These are phyloP conservation scores for Bathybates hornii DNA, from an alignment of 2,113 vertebrate species.

Conservation along the genomic window DNA sequence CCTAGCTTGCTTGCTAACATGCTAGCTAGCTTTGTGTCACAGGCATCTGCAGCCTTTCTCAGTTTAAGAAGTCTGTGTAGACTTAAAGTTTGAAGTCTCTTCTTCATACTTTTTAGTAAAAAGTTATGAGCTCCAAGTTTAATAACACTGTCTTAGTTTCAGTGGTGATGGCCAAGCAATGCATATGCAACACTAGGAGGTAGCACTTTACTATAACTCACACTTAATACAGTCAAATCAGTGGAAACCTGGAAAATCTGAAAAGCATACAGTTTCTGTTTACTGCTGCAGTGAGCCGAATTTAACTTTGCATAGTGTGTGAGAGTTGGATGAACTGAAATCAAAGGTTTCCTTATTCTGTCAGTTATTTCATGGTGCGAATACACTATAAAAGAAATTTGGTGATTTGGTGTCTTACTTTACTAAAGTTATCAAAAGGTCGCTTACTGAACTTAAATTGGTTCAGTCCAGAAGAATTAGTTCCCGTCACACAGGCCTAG, in stretches of 20 bases:
- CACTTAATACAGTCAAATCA: neutral
- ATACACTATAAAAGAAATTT: neutral
- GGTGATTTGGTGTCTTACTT: neutral
- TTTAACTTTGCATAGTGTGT: neutral
- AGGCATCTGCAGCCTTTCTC: neutral
- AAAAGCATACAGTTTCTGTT: neutral
- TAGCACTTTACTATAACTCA: neutral
- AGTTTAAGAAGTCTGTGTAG: neutral
- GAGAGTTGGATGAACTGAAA: neutral
- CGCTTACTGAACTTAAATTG: neutral
- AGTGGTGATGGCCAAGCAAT: neutral
- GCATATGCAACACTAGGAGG: neutral
- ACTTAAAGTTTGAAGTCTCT: neutral
- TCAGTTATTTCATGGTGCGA: neutral
- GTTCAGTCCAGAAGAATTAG: neutral
- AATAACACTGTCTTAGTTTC: neutral
- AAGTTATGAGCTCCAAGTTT: neutral
- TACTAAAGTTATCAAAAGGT: neutral
- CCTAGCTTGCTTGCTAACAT: neutral
- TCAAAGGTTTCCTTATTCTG: neutral
- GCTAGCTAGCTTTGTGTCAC: neutral
- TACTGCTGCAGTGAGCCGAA: rapidly evolving
- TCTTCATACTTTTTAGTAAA: neutral
- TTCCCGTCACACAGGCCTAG: neutral
- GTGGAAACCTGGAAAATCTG: neutral